These are phyloP conservation scores for Platycheirus albimanus DNA, from an alignment of 2,888 invertebrate genomes.

Conservation along the genomic window DNA sequence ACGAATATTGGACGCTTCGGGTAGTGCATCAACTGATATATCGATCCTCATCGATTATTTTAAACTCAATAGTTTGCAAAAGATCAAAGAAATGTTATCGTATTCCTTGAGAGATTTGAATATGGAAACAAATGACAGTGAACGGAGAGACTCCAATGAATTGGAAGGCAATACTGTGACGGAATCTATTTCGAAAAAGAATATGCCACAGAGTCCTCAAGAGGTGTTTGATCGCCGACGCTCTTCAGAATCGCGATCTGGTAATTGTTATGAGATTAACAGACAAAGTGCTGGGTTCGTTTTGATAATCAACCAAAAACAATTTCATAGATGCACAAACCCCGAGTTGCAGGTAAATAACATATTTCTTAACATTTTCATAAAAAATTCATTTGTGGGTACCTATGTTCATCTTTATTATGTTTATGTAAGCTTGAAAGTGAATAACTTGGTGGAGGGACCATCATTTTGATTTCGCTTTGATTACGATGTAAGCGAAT, in stretches of 20 bases:
- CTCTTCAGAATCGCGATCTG: not conserved
- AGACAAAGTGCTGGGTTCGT: constrained; percentile 78
- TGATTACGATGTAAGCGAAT: no score
- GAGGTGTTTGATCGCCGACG: not conserved
- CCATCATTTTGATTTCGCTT: no score
- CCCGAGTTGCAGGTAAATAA: constrained; percentile 76
- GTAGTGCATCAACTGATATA: constrained; percentile 78
- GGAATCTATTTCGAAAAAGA: not conserved
- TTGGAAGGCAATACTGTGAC: constrained; percentile 16
- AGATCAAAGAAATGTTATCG: constrained; percentile 76
- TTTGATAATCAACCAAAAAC: constrained; percentile 80
- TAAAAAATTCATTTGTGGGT: no score
- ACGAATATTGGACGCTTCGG: constrained; percentile 75
- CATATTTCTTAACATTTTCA: no score
- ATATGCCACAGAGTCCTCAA: not conserved
- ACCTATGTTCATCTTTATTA: no score
- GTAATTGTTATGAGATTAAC: constrained; percentile 75
- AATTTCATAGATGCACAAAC: constrained; percentile 77
- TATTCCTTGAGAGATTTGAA: constrained; percentile 76
- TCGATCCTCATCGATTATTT: constrained; percentile 78
- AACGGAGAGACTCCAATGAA: constrained; percentile 2
- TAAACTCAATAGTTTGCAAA: constrained; percentile 77
- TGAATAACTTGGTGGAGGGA: no score
- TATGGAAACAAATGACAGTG: constrained; percentile 8
- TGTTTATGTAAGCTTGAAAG: no score